These are phyloP conservation scores for Acanthaster planci DNA, from an alignment of 35 echinoderm and acorn worm genomes.

Conservation along the genomic window DNA sequence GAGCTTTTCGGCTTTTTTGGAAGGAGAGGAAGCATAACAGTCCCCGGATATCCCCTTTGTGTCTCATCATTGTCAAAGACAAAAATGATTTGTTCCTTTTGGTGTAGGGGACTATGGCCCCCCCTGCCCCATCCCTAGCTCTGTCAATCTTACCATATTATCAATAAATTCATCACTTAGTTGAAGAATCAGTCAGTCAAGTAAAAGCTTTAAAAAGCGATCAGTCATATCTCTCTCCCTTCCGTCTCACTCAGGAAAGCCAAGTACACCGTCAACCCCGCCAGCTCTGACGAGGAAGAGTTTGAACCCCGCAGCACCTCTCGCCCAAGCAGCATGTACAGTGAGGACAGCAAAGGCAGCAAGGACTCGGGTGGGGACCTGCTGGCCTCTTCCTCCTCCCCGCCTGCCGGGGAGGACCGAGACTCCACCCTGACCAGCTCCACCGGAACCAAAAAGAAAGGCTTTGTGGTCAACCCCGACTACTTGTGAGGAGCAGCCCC, in stretches of 20 bases:
- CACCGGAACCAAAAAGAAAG: constrained; percentile 64
- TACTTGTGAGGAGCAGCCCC: constrained; percentile 58
- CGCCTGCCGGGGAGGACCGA: constrained; percentile 23
- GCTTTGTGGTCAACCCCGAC: constrained; percentile 77
- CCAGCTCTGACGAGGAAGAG: constrained; percentile 61
- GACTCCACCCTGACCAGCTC: constrained; percentile 1
- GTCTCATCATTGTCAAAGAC: too few relatives aligned
- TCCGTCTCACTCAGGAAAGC: constrained; percentile 1
- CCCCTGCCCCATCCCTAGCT: too few relatives aligned
- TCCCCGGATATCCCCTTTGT: too few relatives aligned
- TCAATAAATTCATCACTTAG: too few relatives aligned
- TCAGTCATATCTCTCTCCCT: background rate
- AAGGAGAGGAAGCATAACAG: too few relatives aligned
- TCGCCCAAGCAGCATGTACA: constrained; percentile 85
- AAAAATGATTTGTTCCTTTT: too few relatives aligned
- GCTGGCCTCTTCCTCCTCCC: constrained; percentile 33
- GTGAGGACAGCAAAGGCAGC: constrained; percentile 74
- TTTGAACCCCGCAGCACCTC: constrained; percentile 52
- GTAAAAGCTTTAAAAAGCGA: too few relatives aligned
- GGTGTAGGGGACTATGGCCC: too few relatives aligned
- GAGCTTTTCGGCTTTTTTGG: too few relatives aligned
- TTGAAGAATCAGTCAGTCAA: too few relatives aligned
- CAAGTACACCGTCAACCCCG: constrained; percentile 66
- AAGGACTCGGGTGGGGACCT: constrained; percentile 43
- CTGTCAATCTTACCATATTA: too few relatives aligned